Conservation (phyloP, 2,797 vertebrate genomes). For the Enteromius viviparus region DNA sequence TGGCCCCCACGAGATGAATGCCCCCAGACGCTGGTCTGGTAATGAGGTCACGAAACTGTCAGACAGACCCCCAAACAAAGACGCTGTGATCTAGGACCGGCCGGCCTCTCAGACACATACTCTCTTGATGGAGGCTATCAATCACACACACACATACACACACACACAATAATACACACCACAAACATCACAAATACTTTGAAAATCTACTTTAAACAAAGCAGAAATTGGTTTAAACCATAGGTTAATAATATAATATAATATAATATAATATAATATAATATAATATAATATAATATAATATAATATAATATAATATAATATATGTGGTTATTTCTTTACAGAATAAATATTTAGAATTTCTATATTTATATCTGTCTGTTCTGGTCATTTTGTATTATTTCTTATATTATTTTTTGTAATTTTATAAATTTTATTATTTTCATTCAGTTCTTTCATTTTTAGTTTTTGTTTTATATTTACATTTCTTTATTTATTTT, state of each 20-base stretch:
- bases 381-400: neutral
- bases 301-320: constrained; percentile 10
- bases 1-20: constrained; percentile 31
- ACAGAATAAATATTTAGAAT: neutral
- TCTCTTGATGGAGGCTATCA: constrained; percentile 48
- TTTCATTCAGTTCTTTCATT: too few species aligned
- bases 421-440: neutral
- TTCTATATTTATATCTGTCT: neutral
- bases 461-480: too few species aligned
- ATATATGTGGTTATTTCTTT: neutral
- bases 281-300: too few species aligned
- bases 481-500: neutral
- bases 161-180: constrained; percentile 16
- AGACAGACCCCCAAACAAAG: constrained; percentile 59
- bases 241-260: neutral
- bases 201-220: neutral
- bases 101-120: constrained; percentile 43
- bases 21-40: constrained; percentile 62
- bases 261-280: too few species aligned
- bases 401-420: neutral
- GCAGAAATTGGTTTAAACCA: neutral
- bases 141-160: constrained; percentile 25
- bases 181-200: neutral
- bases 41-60: constrained; percentile 62
- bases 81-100: constrained; percentile 48